These are phyloP conservation scores for Buphagus erythrorhynchus DNA, from an alignment of 2,797 vertebrate genomes.

Conservation along the genomic window DNA sequence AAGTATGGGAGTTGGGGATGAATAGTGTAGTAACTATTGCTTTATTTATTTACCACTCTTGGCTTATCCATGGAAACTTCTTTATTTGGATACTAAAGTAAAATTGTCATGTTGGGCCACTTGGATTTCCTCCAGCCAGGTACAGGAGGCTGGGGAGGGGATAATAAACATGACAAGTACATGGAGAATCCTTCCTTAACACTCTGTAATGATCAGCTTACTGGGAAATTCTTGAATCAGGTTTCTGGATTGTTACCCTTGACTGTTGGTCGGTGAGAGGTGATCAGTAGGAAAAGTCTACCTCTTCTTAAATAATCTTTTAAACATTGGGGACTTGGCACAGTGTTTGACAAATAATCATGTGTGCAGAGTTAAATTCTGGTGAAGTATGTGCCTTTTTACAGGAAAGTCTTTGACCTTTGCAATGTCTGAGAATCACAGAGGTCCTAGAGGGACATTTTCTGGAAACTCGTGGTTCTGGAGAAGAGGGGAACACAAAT, in stretches of 20 bases:
- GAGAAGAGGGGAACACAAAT: neutral
- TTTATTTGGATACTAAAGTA: neutral
- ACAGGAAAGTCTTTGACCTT: neutral
- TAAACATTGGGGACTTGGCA: neutral
- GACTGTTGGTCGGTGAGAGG: neutral
- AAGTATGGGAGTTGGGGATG: slow-evolving; percentile 34
- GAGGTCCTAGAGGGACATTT: neutral
- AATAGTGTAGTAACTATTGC: neutral
- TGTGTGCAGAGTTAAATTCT: neutral
- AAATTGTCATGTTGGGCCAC: neutral
- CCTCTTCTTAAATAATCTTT: neutral
- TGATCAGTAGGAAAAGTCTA: neutral
- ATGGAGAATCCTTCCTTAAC: neutral
- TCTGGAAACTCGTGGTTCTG: neutral
- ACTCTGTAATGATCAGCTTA: neutral
- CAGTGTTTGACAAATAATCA: neutral
- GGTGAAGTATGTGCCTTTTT: neutral
- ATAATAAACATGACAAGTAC: neutral
- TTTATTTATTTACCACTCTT: slow-evolving; percentile 60
- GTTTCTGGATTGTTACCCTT: neutral
- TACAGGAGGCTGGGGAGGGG: slow-evolving; percentile 2
- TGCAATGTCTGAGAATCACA: neutral
- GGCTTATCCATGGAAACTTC: neutral
- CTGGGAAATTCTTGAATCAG: neutral
- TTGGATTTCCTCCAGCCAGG: neutral